Evolutionary conservation across 1,140 invertebrate genomes (phyloP), one percentile per base, ranked within the genome.

Genomic region (Scaptomyza montana): DNA sequence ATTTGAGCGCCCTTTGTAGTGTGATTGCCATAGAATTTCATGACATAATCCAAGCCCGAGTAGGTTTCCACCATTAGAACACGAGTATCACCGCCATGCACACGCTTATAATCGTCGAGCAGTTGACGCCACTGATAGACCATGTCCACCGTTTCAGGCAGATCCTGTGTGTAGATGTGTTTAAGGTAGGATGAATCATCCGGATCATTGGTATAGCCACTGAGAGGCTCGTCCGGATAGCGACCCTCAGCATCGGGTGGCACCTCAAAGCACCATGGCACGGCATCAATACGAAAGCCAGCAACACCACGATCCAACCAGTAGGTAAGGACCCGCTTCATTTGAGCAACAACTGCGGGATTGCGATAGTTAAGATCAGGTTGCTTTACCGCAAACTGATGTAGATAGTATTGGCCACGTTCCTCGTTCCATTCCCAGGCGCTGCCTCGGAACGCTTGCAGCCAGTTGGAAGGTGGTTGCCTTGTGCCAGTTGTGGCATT

Each of bases 251-350:
- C 92, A 4, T 89, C 92, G 53, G 93, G 69, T 6, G 65, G 92
- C 0, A 90, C 93, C 92, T 95, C 95, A 63, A 94, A 93, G 19
- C 95, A 79, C 90, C 93, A 93, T 7, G 94, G 93, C 6, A 95
- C 92, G 12, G 94, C 94, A 71, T 94, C 94, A 30, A 97, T 93
- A 56, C 95, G 93, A 78, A 97, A 97, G 5, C 96, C 96, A 90
- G 95, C 95, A 0, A 97, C 95, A 2, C 95, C 96, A 78, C 93
- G 94, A 13, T 95, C 93, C 12, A 97, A 75, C 96, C 96, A 97
- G 80, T 96, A 97, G 28, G 92, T 92, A 1, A 97, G 78, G 3
- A 96, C 93, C 43, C 95, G 93, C 43, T 95, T 94, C 93, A 97
- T 94, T 82, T 95, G 95, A 21, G 94, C 81, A 2, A 94, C 92